Evolutionary conservation across 1,140 invertebrate genomes (phyloP), one percentile per base, ranked within the genome.

Genomic region (Uloborus diversus): DNA sequence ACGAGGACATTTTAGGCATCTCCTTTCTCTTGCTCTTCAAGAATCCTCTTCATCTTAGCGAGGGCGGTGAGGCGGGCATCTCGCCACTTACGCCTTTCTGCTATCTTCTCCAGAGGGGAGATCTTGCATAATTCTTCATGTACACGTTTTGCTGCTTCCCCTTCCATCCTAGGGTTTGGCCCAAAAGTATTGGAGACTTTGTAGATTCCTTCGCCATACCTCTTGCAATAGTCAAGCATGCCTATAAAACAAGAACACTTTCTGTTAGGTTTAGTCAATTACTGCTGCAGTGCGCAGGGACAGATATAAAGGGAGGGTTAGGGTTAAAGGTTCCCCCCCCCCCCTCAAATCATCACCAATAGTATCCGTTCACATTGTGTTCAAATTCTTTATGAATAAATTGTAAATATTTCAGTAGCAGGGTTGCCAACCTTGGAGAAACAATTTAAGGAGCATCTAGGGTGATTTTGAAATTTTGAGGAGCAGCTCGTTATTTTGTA

Each of bases 11-110:
- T n/a, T n/a, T n/a, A n/a, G n/a, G n/a, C n/a, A n/a, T 30, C 4
- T 4, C 11, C 57, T 33, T 71, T 61, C 11, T 76, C 61, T 35
- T 35, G 30, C 7, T 76, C 28, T 14, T 65, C 42, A 23, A 76
- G 30, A 37, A 76, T 56, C 42, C 57, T 92, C 85, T 97, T 97
- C 28, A 97, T 87, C 81, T 93, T 88, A 7, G 94, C 92, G 11
- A 98, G 87, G 70, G 93, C 91, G 0, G 93, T 93, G 11, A 98
- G 88, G 79, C 93, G 93, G 28, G 90, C 89, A 85, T 98, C 95
- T 42, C 96, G 88, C 94, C 95, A 97, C 2, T 88, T 89, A 51
- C 95, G 88, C 79, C 94, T 87, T 71, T 94, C 91, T 51, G 89
- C 89, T 23, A 97, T 86, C 84, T 92, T 90, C 30, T 94, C 90